Evolutionary conservation across 2,113 vertebrate genomes (phyloP).

Genomic region (Lagopus leucura): DNA sequence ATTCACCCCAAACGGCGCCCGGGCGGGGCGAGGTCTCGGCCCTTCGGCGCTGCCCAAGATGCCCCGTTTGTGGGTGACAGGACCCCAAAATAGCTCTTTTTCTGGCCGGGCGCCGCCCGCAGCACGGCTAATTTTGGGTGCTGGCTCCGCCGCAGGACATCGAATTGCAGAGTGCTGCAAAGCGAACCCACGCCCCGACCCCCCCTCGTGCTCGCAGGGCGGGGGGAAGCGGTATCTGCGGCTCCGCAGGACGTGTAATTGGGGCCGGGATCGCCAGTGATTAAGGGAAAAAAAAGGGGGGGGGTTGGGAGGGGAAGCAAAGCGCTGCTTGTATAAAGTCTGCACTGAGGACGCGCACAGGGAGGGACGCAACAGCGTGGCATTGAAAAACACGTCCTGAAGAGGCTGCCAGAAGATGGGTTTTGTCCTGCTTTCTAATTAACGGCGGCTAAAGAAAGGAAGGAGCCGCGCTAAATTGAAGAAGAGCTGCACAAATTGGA

Average conservation of each 20-base stretch:
- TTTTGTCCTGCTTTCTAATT: background rate
- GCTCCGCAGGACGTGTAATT: constrained; percentile 17
- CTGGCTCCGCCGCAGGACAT: background rate
- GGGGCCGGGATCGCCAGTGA: background rate
- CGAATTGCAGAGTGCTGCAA: background rate
- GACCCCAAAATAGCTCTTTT: background rate
- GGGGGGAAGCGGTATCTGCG: background rate
- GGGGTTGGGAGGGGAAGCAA: background rate
- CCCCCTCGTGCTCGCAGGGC: background rate
- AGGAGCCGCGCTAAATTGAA: accelerated
- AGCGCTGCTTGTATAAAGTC: constrained; percentile 10
- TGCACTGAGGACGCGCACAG: background rate
- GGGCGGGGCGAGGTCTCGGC: background rate
- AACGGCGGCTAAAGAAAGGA: accelerated
- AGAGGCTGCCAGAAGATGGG: background rate
- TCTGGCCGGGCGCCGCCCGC: background rate
- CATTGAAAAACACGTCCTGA: background rate
- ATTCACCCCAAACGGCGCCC: background rate
- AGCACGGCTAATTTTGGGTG: background rate
- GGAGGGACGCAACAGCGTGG: background rate
- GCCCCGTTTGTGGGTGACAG: background rate
- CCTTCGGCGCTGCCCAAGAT: background rate
- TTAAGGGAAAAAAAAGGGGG: background rate
- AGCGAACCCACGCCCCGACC: background rate
- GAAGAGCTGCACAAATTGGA: background rate